Conservation (phyloP, 2,888 invertebrate species). For the Dryococelus australis region DNA sequence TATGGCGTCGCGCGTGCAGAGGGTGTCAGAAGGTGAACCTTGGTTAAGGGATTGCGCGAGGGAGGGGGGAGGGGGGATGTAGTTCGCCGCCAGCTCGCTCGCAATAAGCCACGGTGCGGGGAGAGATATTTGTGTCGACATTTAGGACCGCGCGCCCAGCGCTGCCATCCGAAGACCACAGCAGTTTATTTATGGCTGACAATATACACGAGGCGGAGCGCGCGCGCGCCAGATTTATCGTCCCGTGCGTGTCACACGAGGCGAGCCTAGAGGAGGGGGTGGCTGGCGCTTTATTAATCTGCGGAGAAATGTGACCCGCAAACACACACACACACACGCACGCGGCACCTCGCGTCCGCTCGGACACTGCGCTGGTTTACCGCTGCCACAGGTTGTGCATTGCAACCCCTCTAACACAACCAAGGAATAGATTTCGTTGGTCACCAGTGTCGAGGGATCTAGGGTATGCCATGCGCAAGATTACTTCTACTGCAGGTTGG, state of each 20-base stretch:
- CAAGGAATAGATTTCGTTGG: too few relatives aligned
- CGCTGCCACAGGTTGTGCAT: not conserved
- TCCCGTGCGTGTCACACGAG: not conserved
- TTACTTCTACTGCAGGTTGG: too few relatives aligned
- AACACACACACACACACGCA: not conserved
- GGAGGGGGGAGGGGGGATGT: not conserved
- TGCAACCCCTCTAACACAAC: too few relatives aligned
- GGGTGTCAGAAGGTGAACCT: not conserved
- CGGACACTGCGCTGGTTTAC: not conserved
- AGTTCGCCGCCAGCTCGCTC: not conserved
- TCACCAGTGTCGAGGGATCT: too few relatives aligned
- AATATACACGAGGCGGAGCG: constrained; percentile 36
- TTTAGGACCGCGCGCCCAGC: constrained; percentile 32
- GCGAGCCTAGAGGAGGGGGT: not conserved
- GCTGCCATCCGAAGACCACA: constrained; percentile 39
- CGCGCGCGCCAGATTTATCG: constrained; percentile 22
- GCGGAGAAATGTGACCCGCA: constrained; percentile 8
- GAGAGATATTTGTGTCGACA: constrained; percentile 33
- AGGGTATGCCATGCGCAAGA: too few relatives aligned
- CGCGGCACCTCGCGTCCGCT: not conserved
- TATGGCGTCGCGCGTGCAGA: not conserved
- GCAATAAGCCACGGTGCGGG: not conserved
- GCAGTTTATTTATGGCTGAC: constrained; percentile 41
- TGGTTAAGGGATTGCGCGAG: not conserved
- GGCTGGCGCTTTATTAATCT: not conserved